A percentile compares a stretch with the other conserved stretches of the same genome.
These are phyloP conservation scores for Nipponia nippon DNA, from an alignment of 2,113 vertebrate species.

Conservation along the genomic window DNA sequence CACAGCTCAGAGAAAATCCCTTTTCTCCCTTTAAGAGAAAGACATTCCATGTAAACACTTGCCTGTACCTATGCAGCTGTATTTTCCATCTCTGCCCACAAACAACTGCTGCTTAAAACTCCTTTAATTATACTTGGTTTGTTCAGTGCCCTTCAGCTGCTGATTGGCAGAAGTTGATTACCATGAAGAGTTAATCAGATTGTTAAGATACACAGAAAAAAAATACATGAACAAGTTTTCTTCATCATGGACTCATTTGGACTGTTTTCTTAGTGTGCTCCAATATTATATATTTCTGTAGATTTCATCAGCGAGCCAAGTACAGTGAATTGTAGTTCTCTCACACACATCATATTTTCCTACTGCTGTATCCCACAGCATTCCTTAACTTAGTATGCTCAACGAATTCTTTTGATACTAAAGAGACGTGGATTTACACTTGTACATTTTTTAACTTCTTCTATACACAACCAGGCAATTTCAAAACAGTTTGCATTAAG, in stretches of 20 bases:
- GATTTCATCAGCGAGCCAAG: not conserved
- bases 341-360: not conserved
- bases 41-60: not conserved
- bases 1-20: not conserved
- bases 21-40: constrained; percentile 56
- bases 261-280: not conserved
- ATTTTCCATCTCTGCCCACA: not conserved
- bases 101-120: not conserved
- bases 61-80: not conserved
- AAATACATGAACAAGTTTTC: not conserved
- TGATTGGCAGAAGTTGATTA: not conserved
- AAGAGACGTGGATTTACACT: not conserved
- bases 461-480: not conserved
- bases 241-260: not conserved
- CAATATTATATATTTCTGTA: not conserved
- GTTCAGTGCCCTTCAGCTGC: not conserved
- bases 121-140: constrained; percentile 18
- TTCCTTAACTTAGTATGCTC: not conserved
- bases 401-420: not conserved
- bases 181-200: constrained; percentile 13
- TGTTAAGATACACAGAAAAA: not conserved
- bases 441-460: not conserved
- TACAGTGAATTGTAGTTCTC: not conserved
- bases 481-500: not conserved
- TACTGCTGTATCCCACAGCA: not conserved